phyloP scores from a whole-genome alignment of 2,797 vertebrate species.

The Gallirallus australis region DNA sequence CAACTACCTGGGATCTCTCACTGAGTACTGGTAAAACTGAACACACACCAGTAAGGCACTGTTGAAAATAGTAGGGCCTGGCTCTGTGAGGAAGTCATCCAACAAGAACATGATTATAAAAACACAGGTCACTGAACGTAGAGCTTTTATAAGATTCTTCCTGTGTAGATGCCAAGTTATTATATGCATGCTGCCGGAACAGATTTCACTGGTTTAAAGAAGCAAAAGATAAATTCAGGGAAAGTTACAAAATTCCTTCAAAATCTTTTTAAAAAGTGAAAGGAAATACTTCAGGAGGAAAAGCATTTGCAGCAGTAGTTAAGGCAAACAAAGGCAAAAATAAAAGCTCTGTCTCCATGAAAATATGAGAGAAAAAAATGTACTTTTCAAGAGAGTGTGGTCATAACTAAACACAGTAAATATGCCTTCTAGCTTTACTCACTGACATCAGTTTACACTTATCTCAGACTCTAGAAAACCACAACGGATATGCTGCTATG shows the following conservation, averaged over 20 bases:
- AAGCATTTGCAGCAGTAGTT: not conserved
- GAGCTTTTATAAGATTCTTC: not conserved
- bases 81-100: not conserved
- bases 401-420: not conserved
- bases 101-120: not conserved
- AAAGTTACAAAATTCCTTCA: not conserved
- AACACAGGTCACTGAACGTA: not conserved
- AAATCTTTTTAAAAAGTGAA: not conserved
- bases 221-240: not conserved
- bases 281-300: not conserved
- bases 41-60: not conserved
- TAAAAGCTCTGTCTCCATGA: not conserved
- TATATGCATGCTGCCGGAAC: not conserved
- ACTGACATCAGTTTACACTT: not conserved
- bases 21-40: not conserved
- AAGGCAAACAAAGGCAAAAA: slow-evolving; percentile 3
- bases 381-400: not conserved
- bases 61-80: not conserved
- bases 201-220: not conserved
- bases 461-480: not conserved
- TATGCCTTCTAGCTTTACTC: not conserved
- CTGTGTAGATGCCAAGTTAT: not conserved
- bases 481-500: not conserved
- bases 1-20: not conserved
- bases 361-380: not conserved